Evolutionary conservation across 2,113 vertebrate genomes (phyloP), one percentile per base, ranked within the genome.

Genomic region (Todiramphus saurophagus): DNA sequence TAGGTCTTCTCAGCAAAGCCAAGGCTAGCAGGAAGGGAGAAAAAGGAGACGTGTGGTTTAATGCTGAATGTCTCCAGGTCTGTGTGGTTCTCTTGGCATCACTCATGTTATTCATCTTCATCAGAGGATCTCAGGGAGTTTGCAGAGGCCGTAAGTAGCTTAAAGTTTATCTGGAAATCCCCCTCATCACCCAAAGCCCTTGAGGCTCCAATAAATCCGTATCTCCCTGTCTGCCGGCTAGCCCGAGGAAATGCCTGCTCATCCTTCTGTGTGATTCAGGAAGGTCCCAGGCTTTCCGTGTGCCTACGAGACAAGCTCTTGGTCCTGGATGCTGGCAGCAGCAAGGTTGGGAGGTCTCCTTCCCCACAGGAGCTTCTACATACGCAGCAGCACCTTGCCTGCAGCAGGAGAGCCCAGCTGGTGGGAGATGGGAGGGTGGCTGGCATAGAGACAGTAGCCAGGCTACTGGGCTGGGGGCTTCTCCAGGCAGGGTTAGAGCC

Each of bases 111-210:
- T 7, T 94, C 86, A 41, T 89, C 84, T 91, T 90, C 92, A 93
- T 92, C 96, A 92, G 85, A 87, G 83, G 92, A 96, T 96, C 80
- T 95, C 1, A 1, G 62, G 74, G 91, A 89, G 89, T 92, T 96
- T 94, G 66, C 74, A 87, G 83, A 95, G 50, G 80, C 77, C 90
- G 39, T 96, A 96, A 96, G 86, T 96, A 87, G 94, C 92, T 96
- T 97, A 95, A 96, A 94, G 94, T 94, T 96, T 95, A 91, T 92
- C 86, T 95, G 86, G 83, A 94, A 96, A 95, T 90, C 90, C 94
- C 80, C 77, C 53, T 93, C 80, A 84, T 92, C 73, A 48, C 83
- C 76, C 88, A 90, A 90, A 96, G 95, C 83, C 53, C 41, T 81
- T 39, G 94, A 92, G 92, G 83, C 90, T 87, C 76, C 37, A 41